Conservation (phyloP, 1,140 invertebrate genomes). For the Centruroides vittatus region DNA sequence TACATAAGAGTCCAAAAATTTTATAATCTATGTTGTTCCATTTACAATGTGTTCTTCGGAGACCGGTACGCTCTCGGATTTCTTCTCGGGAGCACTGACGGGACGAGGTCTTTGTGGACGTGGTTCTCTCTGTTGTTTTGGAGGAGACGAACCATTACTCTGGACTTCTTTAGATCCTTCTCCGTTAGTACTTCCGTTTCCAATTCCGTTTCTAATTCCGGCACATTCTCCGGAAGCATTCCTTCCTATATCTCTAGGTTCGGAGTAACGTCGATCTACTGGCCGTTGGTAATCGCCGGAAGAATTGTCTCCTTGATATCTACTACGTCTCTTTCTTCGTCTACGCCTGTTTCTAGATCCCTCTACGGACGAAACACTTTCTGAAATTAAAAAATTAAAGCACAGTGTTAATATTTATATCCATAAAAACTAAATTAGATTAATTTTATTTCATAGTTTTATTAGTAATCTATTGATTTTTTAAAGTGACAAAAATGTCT, state of each 20-base stretch:
- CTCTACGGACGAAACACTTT: conserved; percentile 21
- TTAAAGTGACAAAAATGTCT: no score
- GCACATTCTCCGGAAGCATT: background rate
- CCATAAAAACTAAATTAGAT: no score
- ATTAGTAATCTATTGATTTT: no score
- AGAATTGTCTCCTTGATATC: conserved; percentile 4
- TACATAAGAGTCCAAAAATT: no score
- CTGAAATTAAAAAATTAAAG: conserved; percentile 3
- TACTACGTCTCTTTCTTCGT: conserved; percentile 8
- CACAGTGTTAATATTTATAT: no score
- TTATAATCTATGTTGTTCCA: background rate
- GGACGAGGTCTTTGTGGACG: background rate
- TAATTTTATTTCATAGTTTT: no score
- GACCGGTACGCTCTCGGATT: background rate
- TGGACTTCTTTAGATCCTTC: background rate
- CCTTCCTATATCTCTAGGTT: background rate
- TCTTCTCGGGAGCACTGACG: background rate
- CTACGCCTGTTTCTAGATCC: conserved; percentile 11
- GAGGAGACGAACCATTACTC: background rate
- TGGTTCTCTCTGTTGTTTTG: background rate
- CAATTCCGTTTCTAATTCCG: background rate
- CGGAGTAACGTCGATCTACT: conserved; percentile 7
- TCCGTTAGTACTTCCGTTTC: background rate
- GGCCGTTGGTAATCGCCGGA: conserved; percentile 6
- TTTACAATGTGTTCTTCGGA: background rate